These are phyloP conservation scores for Meiosimyza platycephala DNA, from an alignment of 2,888 invertebrate genomes.

Conservation along the genomic window DNA sequence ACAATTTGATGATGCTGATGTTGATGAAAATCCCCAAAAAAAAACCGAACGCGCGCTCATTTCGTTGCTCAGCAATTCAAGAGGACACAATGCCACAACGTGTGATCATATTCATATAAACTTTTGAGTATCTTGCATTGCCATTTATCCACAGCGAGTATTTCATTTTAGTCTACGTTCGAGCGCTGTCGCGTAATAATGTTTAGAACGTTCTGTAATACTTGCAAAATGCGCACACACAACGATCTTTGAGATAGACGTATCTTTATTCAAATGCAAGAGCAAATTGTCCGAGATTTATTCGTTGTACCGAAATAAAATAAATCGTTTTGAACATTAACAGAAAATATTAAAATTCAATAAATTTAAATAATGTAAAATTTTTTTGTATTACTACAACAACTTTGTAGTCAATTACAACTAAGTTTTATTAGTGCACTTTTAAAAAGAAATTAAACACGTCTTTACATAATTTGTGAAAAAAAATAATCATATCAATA, in stretches of 20 bases:
- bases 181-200: slow-evolving; percentile 51
- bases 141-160: slow-evolving; percentile 31
- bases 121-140: slow-evolving; percentile 2
- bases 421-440: too few species aligned
- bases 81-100: too few species aligned
- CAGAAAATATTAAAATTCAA: too few species aligned
- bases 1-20: background rate
- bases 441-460: background rate
- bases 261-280: background rate
- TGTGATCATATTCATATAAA: too few species aligned
- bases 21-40: slow-evolving; percentile 14
- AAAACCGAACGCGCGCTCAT: slow-evolving; percentile 6
- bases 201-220: slow-evolving; percentile 23
- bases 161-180: slow-evolving; percentile 50
- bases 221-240: slow-evolving; percentile 18
- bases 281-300: slow-evolving; percentile 31
- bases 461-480: slow-evolving; percentile 2
- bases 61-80: background rate
- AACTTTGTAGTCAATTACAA: too few species aligned
- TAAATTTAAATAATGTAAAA: too few species aligned
- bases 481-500: background rate
- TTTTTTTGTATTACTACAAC: too few species aligned
- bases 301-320: slow-evolving; percentile 22
- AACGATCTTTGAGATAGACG: background rate
- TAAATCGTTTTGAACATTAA: background rate